Evolutionary conservation across 2,888 invertebrate genomes (phyloP).

Genomic region (Hirtodrosophila trivittata): DNA sequence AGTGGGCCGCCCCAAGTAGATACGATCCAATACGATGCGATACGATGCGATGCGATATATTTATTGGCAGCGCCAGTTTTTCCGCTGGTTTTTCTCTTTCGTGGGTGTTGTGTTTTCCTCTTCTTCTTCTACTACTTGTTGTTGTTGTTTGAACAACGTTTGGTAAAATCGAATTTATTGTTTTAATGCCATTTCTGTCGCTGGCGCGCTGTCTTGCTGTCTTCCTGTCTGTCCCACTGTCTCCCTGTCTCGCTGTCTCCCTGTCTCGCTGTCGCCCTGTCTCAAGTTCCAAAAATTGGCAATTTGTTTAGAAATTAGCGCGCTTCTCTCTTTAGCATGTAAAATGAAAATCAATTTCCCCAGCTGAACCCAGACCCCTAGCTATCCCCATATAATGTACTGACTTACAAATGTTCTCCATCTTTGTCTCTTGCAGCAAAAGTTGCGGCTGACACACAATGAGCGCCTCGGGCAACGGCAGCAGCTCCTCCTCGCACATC

Average conservation of each 20-base stretch:
- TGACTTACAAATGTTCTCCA: not conserved
- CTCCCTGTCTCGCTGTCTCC: conserved; percentile 34
- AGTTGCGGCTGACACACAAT: conserved; percentile 38
- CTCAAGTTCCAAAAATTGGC: conserved; percentile 64
- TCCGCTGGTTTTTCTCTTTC: conserved; percentile 1
- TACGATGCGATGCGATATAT: conserved; percentile 52
- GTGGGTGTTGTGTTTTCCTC: conserved; percentile 35
- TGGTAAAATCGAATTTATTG: conserved; percentile 76
- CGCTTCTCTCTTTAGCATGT: conserved; percentile 59
- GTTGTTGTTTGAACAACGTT: conserved; percentile 34
- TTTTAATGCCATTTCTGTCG: conserved; percentile 73
- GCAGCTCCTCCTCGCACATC: conserved; percentile 83
- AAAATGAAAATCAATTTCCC: conserved; percentile 71
- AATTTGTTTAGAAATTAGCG: conserved; percentile 78
- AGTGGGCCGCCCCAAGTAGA: conserved; percentile 68
- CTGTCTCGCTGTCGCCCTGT: conserved; percentile 37
- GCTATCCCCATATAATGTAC: not conserved
- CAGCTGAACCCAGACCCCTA: conserved; percentile 8
- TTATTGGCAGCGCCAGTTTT: conserved; percentile 59
- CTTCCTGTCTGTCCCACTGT: conserved; percentile 18
- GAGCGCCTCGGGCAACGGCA: conserved; percentile 57
- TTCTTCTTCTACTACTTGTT: conserved; percentile 19
- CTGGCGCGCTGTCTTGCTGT: conserved; percentile 27
- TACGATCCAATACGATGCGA: conserved; percentile 41
- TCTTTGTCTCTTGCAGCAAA: conserved; percentile 21